Evolutionary conservation across 2,113 vertebrate genomes (phyloP).

Genomic region (Motacilla alba): DNA sequence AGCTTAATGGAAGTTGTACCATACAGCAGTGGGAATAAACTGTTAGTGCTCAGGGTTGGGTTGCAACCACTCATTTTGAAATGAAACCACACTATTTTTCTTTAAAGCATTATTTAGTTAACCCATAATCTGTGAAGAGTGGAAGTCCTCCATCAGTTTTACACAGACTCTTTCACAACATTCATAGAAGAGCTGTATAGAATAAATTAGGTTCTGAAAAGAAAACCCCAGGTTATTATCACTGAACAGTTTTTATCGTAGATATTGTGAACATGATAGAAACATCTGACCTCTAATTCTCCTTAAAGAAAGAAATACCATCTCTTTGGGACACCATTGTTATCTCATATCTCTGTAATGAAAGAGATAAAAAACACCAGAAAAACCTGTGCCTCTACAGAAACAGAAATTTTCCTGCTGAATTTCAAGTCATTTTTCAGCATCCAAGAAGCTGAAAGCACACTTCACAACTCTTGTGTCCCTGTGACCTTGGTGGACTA

Average conservation of each 20-base stretch:
- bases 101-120: background rate
- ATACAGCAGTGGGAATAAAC: background rate
- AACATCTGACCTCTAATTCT: slow-evolving; percentile 35
- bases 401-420: background rate
- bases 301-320: background rate
- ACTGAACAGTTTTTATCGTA: background rate
- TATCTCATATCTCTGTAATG: background rate
- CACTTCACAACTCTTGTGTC: background rate
- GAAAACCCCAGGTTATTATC: background rate
- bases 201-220: background rate
- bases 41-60: background rate
- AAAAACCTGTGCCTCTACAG: background rate
- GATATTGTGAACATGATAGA: background rate
- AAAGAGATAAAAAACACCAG: background rate
- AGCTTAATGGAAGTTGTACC: background rate
- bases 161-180: background rate
- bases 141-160: background rate
- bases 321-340: background rate
- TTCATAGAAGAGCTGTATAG: background rate
- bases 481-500: slow-evolving; percentile 24
- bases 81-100: background rate
- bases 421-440: slow-evolving; percentile 13
- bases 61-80: background rate
- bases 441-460: background rate
- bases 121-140: background rate